Evolutionary conservation across 2,797 vertebrate genomes (phyloP).

Genomic region (Xerus rutilus): DNA sequence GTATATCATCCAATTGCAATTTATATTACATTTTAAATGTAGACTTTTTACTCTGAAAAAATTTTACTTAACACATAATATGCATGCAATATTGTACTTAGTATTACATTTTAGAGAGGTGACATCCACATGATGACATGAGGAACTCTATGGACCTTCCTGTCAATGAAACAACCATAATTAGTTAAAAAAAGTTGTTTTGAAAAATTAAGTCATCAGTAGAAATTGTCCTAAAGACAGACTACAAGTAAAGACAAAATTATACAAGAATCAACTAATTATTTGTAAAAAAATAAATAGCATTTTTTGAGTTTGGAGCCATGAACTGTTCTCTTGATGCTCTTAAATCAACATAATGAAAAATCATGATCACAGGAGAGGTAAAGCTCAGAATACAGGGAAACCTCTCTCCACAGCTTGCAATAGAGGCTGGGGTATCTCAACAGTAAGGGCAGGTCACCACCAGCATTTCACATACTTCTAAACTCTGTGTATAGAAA

Average conservation of each 20-base stretch:
- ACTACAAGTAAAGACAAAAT: neutral
- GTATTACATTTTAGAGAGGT: neutral
- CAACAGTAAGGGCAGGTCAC: neutral
- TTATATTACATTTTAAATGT: neutral
- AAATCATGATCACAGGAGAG: neutral
- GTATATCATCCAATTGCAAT: neutral
- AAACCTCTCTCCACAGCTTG: neutral
- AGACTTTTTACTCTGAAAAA: neutral
- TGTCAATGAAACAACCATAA: neutral
- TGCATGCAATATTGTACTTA: neutral
- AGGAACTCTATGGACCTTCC: neutral
- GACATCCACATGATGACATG: neutral
- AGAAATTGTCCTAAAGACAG: neutral
- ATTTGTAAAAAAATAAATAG: neutral
- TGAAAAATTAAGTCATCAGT: neutral
- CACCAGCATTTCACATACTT: neutral
- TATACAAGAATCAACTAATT: neutral
- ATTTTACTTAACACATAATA: neutral
- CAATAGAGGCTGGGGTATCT: neutral
- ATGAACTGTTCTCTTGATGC: rapidly evolving
- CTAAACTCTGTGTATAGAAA: neutral
- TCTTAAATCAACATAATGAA: neutral
- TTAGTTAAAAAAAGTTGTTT: neutral
- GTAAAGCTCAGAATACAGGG: neutral
- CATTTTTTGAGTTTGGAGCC: neutral